Conservation (phyloP, 2,888 invertebrate genomes). For the Listrodromus nycthemerus region DNA sequence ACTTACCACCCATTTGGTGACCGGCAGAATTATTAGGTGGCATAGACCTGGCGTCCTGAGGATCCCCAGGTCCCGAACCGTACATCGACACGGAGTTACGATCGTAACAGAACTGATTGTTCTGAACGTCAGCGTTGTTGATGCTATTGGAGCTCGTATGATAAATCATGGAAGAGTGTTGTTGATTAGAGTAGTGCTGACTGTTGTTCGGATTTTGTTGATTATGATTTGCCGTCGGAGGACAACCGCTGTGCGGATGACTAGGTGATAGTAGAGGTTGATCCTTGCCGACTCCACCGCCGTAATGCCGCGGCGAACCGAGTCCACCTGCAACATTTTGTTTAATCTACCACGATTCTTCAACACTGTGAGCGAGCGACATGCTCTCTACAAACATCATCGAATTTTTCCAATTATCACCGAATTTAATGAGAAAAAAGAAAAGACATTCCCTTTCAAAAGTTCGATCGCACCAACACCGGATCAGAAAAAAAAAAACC, state of each 20-base stretch:
- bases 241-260: constrained; percentile 85
- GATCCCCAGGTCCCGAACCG: constrained; percentile 81
- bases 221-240: constrained; percentile 84
- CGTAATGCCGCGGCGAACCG: constrained; percentile 86
- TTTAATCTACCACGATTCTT: constrained; percentile 70
- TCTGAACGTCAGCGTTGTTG: constrained; percentile 85
- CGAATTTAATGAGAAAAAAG: not conserved
- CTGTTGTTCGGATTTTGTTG: constrained; percentile 85
- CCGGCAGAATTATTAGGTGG: constrained; percentile 83
- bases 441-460: constrained; percentile 11
- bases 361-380: constrained; percentile 13
- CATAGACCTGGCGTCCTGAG: constrained; percentile 82
- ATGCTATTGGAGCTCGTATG: constrained; percentile 84
- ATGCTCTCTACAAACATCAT: constrained; percentile 54
- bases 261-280: constrained; percentile 85
- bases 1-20: constrained; percentile 85
- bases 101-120: constrained; percentile 87
- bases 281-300: constrained; percentile 85
- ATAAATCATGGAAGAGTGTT: constrained; percentile 84
- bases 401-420: not conserved
- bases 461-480: constrained; percentile 12
- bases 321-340: constrained; percentile 87
- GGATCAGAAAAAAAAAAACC: not conserved
- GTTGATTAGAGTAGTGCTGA: constrained; percentile 75
- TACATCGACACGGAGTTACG: constrained; percentile 85